phyloP scores from a whole-genome alignment of 2,113 vertebrate genomes.

The Pontoporia blainvillei region DNA sequence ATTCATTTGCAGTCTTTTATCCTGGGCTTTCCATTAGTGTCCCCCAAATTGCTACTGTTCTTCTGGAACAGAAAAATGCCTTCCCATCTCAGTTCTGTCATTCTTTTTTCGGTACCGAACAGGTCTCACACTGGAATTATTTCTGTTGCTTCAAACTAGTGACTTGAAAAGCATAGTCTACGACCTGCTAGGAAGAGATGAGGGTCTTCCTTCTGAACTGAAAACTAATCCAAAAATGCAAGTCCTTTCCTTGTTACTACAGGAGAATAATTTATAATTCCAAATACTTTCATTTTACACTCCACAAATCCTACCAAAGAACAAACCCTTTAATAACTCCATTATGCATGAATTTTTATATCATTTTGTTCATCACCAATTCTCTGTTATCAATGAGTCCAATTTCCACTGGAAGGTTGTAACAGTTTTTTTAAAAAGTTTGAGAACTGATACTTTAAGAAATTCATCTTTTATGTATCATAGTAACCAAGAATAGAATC shows the following conservation, averaged over 20 bases:
- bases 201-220: background rate
- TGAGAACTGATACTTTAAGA: background rate
- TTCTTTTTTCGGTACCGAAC: background rate
- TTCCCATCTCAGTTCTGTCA: background rate
- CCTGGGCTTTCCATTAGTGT: background rate
- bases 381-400: background rate
- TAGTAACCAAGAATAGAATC: background rate
- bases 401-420: background rate
- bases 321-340: background rate
- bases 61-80: background rate
- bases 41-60: background rate
- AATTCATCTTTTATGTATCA: background rate
- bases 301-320: background rate
- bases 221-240: background rate
- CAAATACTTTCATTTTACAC: background rate
- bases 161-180: background rate
- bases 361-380: background rate
- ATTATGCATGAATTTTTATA: background rate
- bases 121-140: background rate
- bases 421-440: background rate
- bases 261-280: background rate
- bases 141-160: background rate
- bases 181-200: background rate
- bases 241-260: background rate
- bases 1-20: background rate